A percentile compares a stretch with the other conserved stretches of the same genome.
Evolutionary conservation across 1,140 invertebrate species (phyloP).

Genomic region (Lanistes nyassanus): DNA sequence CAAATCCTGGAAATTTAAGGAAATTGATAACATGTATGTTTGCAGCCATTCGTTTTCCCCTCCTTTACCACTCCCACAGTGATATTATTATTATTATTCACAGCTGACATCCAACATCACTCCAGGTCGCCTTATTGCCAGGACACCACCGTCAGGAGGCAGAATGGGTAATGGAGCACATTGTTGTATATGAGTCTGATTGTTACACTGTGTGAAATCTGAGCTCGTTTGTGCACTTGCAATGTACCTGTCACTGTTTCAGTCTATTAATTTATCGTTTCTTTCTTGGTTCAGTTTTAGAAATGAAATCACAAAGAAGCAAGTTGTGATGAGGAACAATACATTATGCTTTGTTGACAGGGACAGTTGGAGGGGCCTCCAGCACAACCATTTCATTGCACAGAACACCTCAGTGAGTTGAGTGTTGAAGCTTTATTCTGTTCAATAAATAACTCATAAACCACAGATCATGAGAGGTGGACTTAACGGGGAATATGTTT

Average conservation of each 20-base stretch:
- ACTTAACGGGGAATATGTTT: too few species aligned
- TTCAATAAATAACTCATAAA: too few species aligned
- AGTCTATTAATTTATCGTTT: too few species aligned
- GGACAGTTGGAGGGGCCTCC: background rate
- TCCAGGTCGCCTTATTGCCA: slow-evolving; percentile 23
- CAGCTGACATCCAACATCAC: slow-evolving; percentile 15
- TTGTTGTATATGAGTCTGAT: background rate
- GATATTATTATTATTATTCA: background rate
- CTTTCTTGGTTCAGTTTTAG: too few species aligned
- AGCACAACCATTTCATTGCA: background rate
- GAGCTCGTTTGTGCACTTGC: background rate
- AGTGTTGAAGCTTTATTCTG: too few species aligned
- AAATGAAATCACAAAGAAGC: background rate
- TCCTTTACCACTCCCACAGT: background rate
- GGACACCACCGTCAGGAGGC: slow-evolving; percentile 32
- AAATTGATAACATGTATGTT: too few species aligned
- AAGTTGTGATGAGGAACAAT: background rate
- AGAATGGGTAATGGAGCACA: slow-evolving; percentile 34
- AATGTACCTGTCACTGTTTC: too few species aligned
- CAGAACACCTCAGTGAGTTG: slow-evolving; percentile 2
- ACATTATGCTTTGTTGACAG: background rate
- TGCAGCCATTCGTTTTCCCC: background rate
- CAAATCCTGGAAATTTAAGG: too few species aligned
- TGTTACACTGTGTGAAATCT: background rate
- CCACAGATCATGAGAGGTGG: too few species aligned